These are phyloP conservation scores for Sturmia bella DNA, from an alignment of 2,888 invertebrate species.

Conservation along the genomic window DNA sequence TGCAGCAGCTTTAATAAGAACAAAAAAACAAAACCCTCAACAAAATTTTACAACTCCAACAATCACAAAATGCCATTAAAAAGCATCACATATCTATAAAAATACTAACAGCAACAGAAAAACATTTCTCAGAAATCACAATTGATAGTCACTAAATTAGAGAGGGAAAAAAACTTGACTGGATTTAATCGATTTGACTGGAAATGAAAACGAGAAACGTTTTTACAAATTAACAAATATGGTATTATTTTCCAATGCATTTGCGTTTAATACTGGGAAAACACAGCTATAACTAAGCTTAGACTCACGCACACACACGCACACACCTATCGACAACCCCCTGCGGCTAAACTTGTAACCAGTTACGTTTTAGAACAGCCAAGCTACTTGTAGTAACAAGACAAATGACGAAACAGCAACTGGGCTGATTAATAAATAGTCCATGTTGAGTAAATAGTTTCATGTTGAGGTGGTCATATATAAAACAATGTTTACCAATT, in stretches of 20 bases:
- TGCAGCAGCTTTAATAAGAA: not conserved
- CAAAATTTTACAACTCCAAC: slow-evolving; percentile 6
- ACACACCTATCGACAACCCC: no score
- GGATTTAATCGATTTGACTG: slow-evolving; percentile 38
- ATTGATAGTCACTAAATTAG: slow-evolving; percentile 2
- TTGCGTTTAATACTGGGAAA: slow-evolving; percentile 2
- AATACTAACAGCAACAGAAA: not conserved
- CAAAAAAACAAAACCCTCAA: not conserved
- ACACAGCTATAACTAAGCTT: not conserved
- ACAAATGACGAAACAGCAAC: no score
- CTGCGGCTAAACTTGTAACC: no score
- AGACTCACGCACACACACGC: not conserved
- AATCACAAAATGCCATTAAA: not conserved
- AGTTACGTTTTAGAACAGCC: no score
- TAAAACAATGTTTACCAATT: no score
- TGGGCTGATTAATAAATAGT: no score
- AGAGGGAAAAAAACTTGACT: slow-evolving; percentile 3
- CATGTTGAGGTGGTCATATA: no score
- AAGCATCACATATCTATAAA: not conserved
- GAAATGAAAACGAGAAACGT: slow-evolving; percentile 7
- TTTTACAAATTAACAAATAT: slow-evolving; percentile 37
- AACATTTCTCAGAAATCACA: slow-evolving; percentile 23
- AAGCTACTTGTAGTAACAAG: no score
- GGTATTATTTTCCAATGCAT: not conserved
- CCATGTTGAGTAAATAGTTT: no score